Base-by-base conservation (phyloP, 2,888 invertebrate genomes). In the Ischnura elegans region DNA sequence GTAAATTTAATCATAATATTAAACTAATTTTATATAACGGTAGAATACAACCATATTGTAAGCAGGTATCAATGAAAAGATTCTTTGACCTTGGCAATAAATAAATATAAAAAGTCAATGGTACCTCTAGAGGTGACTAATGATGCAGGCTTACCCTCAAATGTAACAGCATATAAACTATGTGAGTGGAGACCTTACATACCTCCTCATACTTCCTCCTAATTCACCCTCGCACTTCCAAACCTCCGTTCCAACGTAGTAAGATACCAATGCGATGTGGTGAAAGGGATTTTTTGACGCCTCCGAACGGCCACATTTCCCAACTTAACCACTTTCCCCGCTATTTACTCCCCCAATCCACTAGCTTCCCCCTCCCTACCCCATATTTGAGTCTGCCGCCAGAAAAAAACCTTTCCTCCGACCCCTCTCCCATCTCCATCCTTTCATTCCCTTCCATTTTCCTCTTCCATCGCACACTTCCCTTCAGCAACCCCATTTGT, bases 221-320 rank as follows among this genome's bases (percentile, higher is more conserved):
- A 19, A 6, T 87, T 25, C 51, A 87, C 51, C 16, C 51, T 19
- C 29, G 51, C 29, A 36, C 51, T 36, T 36, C 51, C 45, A 43
- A 19, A 25, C 29, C 46, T 46, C 87, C 29, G 29, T 25, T 76
- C 76, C 36, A 10, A 8, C n/a, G 76, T 36, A 29, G 51, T 47
- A 51, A 87, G 87, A 87, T n/a, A n/a, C n/a, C n/a, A n/a, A n/a
- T n/a, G n/a, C n/a, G n/a, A n/a, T 87, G 87, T 36, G 87, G 87
- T 87, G 87, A 87, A 87, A 87, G 87, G 87, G 87, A 87, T 87
- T 87, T 51, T 76, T 87, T 87, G 87, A 87, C 51, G 87, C 87
- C 87, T n/a, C 87, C 87, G 47, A 47, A 87, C 87, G 47, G 29
- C 45, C 45, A 87, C 87, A 47, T n/a, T n/a, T 87, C 87, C 36